Conservation (phyloP, 2,797 vertebrate genomes). For the Enteromius anoplus region DNA sequence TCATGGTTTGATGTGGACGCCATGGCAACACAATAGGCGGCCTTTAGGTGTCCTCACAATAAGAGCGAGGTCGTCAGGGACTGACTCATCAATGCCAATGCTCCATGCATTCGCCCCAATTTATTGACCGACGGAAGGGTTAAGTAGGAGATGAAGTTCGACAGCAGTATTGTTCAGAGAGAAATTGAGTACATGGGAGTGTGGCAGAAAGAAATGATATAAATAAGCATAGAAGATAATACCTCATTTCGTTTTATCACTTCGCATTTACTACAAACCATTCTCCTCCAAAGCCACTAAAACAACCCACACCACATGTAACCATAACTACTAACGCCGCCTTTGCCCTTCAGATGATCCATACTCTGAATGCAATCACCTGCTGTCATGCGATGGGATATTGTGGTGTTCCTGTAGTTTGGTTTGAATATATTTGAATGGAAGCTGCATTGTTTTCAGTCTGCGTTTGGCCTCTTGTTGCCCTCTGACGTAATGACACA, state of each 20-base stretch:
- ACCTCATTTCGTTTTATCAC: conserved; percentile 1
- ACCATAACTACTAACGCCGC: conserved; percentile 25
- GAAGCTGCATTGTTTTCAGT: conserved; percentile 51
- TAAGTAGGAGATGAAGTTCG: background rate
- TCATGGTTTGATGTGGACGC: conserved; percentile 51
- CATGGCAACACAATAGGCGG: conserved; percentile 60
- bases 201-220: background rate
- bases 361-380: conserved; percentile 41
- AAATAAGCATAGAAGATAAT: background rate
- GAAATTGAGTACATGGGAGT: conserved; percentile 6
- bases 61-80: conserved; percentile 37
- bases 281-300: background rate
- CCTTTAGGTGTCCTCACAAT: conserved; percentile 49
- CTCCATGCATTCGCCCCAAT: conserved; percentile 2
- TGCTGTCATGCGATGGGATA: conserved; percentile 51
- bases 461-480: conserved; percentile 24
- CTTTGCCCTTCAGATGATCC: conserved; percentile 45
- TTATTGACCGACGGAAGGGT: conserved; percentile 25
- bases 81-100: conserved; percentile 55
- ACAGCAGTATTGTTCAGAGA: background rate
- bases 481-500: conserved; percentile 37
- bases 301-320: conserved; percentile 5
- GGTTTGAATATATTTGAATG: conserved; percentile 65
- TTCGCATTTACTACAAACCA: background rate
- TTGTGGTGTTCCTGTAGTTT: conserved; percentile 43